These are phyloP conservation scores for Emydura subglobosa DNA, from an alignment of 2,113 vertebrate genomes.

Conservation along the genomic window DNA sequence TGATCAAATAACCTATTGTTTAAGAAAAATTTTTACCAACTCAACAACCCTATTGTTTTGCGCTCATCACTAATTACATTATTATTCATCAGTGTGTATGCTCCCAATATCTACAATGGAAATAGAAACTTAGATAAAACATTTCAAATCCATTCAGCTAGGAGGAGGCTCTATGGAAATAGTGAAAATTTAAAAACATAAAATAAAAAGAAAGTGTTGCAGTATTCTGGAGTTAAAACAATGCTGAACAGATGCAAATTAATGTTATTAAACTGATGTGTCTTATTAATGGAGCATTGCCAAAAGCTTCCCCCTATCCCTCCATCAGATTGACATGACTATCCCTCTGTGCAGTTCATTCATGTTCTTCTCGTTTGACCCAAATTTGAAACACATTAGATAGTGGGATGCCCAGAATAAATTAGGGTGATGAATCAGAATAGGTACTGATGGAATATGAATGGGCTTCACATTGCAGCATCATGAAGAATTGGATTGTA, in stretches of 20 bases:
- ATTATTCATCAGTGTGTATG: background rate
- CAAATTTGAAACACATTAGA: background rate
- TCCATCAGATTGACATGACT: background rate
- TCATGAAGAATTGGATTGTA: background rate
- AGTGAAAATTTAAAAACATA: conserved; percentile 6
- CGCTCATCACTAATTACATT: conserved; percentile 3
- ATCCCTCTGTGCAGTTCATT: background rate
- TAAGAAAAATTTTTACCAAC: conserved; percentile 2
- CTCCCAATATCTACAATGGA: background rate
- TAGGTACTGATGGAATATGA: background rate
- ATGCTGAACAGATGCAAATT: background rate
- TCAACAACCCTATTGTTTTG: conserved; percentile 24
- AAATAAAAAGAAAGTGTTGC: background rate
- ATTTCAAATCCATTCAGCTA: conserved; percentile 1
- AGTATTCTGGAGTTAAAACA: background rate
- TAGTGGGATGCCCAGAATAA: background rate
- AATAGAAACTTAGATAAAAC: background rate
- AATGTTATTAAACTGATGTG: background rate
- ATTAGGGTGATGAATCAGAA: background rate
- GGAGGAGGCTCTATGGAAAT: background rate
- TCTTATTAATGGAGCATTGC: background rate
- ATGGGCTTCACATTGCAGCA: background rate
- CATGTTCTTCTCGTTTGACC: background rate
- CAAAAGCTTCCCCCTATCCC: background rate
- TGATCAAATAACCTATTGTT: conserved; percentile 39